These are phyloP conservation scores for Lysandra bellargus DNA, from an alignment of 2,888 invertebrate species.

Conservation along the genomic window DNA sequence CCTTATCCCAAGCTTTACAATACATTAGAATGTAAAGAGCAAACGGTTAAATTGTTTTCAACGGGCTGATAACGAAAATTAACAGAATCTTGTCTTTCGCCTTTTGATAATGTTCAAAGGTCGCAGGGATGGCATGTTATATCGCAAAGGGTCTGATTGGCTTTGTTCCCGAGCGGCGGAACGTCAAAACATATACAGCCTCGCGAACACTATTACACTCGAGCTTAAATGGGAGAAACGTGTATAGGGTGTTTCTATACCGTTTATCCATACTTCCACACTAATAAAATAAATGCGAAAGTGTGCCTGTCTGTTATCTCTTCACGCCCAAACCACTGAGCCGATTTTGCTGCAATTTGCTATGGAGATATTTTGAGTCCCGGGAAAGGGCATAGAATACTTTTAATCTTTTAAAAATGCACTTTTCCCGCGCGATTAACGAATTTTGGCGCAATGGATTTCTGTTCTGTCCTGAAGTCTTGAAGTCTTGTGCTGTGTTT, in stretches of 20 bases:
- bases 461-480: no score
- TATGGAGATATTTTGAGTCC: no score
- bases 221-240: background rate
- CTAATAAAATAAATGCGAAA: no score
- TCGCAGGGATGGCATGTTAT: slow-evolving; percentile 16
- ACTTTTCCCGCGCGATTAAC: no score
- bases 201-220: background rate
- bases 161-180: slow-evolving; percentile 22
- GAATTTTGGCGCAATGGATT: no score
- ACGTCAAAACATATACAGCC: slow-evolving; percentile 28
- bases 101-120: slow-evolving; percentile 27
- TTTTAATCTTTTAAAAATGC: no score
- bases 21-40: background rate
- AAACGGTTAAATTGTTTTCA: background rate
- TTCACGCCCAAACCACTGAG: no score
- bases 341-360: no score
- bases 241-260: background rate
- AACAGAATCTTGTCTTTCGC: background rate
- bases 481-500: no score
- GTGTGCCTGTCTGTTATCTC: no score
- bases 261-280: background rate
- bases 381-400: no score
- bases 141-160: slow-evolving; percentile 29
- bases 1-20: no score
- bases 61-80: slow-evolving; percentile 34